Conservation (phyloP, 2,888 invertebrate species). For the Melieria omissa region DNA sequence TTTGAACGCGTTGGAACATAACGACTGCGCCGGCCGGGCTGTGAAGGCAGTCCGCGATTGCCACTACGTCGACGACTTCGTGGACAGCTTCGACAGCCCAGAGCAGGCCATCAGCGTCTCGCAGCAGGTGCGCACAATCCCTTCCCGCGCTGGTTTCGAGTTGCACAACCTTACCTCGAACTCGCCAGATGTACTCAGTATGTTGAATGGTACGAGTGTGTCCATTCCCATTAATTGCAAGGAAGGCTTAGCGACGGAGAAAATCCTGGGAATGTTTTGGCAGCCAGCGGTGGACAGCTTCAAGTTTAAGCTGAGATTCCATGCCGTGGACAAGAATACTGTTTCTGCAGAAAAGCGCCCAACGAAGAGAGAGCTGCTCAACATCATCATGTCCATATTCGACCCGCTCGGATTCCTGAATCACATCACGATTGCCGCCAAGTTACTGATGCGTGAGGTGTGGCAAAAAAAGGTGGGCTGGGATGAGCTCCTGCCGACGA, state of each 20-base stretch:
- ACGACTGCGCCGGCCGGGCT: neutral
- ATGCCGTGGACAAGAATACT: neutral
- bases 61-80: no score
- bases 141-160: no score
- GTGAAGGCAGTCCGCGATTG: slow-evolving; percentile 4
- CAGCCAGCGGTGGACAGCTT: neutral
- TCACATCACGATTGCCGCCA: no score
- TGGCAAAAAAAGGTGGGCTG: neutral
- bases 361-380: slow-evolving; percentile 6
- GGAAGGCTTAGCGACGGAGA: neutral
- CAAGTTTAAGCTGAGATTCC: neutral
- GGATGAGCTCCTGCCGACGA: slow-evolving; percentile 13
- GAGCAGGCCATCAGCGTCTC: no score
- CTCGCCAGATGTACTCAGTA: no score
- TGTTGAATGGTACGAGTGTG: no score
- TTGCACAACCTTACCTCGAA: no score
- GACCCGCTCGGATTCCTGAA: no score
- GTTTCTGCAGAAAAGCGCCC: neutral
- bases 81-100: no score
- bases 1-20: slow-evolving; percentile 35
- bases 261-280: slow-evolving; percentile 3
- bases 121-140: no score
- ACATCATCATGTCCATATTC: neutral
- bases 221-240: no score
- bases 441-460: no score